phyloP scores from a whole-genome alignment of 2,888 invertebrate genomes.

The Alloscopus bannaensis region DNA sequence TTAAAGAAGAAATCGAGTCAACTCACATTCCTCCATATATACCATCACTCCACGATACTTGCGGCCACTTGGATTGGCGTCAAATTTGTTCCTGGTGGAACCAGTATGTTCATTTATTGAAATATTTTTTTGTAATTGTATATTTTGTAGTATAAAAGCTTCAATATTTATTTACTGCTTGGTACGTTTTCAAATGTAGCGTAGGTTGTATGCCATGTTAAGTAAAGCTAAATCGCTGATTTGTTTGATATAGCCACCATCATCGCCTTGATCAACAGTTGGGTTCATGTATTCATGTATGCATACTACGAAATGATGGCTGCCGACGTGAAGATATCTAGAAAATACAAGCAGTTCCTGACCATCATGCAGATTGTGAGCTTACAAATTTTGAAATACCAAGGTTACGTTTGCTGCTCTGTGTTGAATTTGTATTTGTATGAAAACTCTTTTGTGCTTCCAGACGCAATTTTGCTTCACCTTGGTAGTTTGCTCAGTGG shows the following conservation, averaged over 20 bases:
- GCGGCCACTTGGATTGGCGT: slow-evolving; percentile 72
- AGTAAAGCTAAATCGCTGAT: neutral
- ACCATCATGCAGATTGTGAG: slow-evolving; percentile 73
- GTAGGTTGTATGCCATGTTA: too few species aligned
- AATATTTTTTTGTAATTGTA: too few species aligned
- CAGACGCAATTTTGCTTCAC: slow-evolving; percentile 72
- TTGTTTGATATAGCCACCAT: slow-evolving; percentile 67
- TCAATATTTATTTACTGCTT: too few species aligned
- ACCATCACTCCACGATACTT: slow-evolving; percentile 73
- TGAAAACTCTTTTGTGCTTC: slow-evolving; percentile 4
- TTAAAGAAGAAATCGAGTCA: slow-evolving; percentile 69
- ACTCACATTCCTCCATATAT: slow-evolving; percentile 72
- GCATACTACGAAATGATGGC: slow-evolving; percentile 71
- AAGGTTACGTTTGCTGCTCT: neutral
- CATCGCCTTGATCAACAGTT: slow-evolving; percentile 72
- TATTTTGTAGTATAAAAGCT: too few species aligned
- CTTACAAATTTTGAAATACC: neutral
- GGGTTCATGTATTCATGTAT: slow-evolving; percentile 73
- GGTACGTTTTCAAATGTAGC: too few species aligned
- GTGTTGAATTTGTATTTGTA: neutral
- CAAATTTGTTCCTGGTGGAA: slow-evolving; percentile 72
- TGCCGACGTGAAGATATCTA: slow-evolving; percentile 62
- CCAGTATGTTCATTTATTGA: slow-evolving; percentile 56
- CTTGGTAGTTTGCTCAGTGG: slow-evolving; percentile 69
- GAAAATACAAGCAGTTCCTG: slow-evolving; percentile 71